Evolutionary conservation across 2,888 invertebrate genomes (phyloP).

Genomic region (Sipunculus nudus): DNA sequence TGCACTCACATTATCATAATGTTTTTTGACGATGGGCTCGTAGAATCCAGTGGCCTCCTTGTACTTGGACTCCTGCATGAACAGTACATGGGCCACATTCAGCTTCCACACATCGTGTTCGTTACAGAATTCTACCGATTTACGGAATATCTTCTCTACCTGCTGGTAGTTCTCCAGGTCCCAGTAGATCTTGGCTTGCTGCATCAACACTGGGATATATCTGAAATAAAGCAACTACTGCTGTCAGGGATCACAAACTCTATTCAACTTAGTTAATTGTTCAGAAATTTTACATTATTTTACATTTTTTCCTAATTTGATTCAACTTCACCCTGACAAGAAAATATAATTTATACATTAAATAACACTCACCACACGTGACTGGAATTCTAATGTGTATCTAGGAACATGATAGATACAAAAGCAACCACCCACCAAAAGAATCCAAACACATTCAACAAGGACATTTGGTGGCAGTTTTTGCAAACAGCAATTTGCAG

Average conservation of each 20-base stretch:
- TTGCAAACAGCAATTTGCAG: no score
- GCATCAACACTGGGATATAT: constrained; percentile 98
- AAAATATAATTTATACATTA: no score
- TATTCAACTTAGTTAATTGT: not conserved
- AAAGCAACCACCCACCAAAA: no score
- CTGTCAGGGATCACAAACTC: not conserved
- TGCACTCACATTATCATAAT: constrained; percentile 77
- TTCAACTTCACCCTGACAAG: no score
- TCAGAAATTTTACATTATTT: not conserved
- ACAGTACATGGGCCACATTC: constrained; percentile 97
- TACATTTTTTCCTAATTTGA: no score
- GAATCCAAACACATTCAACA: no score
- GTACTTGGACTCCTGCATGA: constrained; percentile 99
- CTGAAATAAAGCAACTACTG: constrained; percentile 70
- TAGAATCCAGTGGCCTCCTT: constrained; percentile 98
- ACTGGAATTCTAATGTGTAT: no score
- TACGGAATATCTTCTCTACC: constrained; percentile 95
- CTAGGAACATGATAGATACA: no score
- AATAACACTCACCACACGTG: no score
- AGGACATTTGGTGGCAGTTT: no score
- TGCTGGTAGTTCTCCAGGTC: constrained; percentile 94
- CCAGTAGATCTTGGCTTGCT: constrained; percentile 99
- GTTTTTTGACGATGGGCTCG: constrained; percentile 95
- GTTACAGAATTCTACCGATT: constrained; percentile 97
- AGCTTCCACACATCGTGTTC: constrained; percentile 97